Base-by-base conservation (phyloP, 2,888 invertebrate genomes). In the Imbricaverruca yamaguchii region DNA sequence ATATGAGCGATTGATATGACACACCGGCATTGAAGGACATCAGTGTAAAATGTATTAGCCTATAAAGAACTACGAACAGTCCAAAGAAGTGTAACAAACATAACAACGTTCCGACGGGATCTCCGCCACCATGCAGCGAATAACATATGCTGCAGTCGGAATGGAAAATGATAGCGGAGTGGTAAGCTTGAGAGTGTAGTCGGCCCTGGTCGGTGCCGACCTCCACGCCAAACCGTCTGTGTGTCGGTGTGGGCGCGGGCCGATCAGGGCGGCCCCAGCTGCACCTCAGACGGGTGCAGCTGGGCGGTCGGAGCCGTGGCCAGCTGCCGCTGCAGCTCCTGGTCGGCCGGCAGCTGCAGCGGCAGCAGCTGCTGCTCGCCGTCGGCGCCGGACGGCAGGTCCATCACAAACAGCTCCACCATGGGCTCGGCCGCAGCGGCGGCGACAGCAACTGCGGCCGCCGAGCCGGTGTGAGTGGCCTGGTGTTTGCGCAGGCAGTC, bases 391-490 rank as follows among this genome's bases (percentile, higher is more conserved):
- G 39, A 39, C 23, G 67, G 67, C 69, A 69, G 39, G 53, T 69
- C 69, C 69, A 69, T 69, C 69, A 69, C 69, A 18, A 69, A 69
- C 69, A 69, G 69, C 69, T 69, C 39, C 69, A 69, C 69, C 69
- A 69, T 69, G 39, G 69, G 69, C 69, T 69, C 69, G 12, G 67
- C 4, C 2, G 39, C 39, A 4, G 39, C 8, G 21, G n/a, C 8
- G 3, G 4, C 63, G n/a, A 9, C 63, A n/a, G 63, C 63, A 63
- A 4, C 39, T 3, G 39, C 63, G 67, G 67, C 23, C 23, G 67
- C 23, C 23, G 67, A n/a, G 23, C 11, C 13, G 23, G 10, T n/a
- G 23, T 9, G 9, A 9, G 23, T 69, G 7, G 13, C n/a, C 12
- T 25, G 39, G 39, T 25, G 69, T 7, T 18, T 25, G 69, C 39